These are phyloP conservation scores for Colostygia pectinataria DNA, from an alignment of 2,888 invertebrate genomes.

Conservation along the genomic window DNA sequence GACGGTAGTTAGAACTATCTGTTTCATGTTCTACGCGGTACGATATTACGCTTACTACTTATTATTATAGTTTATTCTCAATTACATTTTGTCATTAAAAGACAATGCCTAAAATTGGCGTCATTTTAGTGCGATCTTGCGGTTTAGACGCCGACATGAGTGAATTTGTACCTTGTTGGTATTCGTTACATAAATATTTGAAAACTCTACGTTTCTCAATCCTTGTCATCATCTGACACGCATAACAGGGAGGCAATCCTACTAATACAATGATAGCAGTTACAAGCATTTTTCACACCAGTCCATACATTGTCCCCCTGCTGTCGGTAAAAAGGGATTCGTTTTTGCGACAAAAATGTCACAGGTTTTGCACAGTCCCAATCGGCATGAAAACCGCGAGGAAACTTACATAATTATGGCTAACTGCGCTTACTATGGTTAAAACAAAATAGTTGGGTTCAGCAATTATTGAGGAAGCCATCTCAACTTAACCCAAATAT, in stretches of 20 bases:
- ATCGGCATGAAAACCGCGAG: constrained; percentile 42
- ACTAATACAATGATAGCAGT: no score
- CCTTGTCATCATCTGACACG: not conserved
- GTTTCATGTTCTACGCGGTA: constrained; percentile 39
- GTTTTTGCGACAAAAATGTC: not conserved
- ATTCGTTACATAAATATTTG: not conserved
- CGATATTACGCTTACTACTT: constrained; percentile 72
- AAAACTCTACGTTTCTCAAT: not conserved
- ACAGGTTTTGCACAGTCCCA: no score
- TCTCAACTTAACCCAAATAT: no score
- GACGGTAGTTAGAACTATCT: constrained; percentile 22
- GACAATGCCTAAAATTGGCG: no score
- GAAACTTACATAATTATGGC: constrained; percentile 41
- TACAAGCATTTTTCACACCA: no score
- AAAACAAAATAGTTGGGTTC: not conserved
- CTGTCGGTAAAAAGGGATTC: no score
- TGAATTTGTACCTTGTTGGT: constrained; percentile 7
- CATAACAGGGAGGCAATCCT: no score
- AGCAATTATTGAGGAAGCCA: no score
- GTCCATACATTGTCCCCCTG: no score
- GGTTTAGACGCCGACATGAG: constrained; percentile 20
- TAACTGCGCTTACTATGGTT: not conserved
- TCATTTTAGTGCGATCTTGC: constrained; percentile 41
- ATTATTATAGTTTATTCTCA: constrained; percentile 47
- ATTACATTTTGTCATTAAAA: constrained; percentile 48